Evolutionary conservation across 30 jellyfish, hydroid and myxozoan genomes (phyloP).

Genomic region (Sanderia malayensis): DNA sequence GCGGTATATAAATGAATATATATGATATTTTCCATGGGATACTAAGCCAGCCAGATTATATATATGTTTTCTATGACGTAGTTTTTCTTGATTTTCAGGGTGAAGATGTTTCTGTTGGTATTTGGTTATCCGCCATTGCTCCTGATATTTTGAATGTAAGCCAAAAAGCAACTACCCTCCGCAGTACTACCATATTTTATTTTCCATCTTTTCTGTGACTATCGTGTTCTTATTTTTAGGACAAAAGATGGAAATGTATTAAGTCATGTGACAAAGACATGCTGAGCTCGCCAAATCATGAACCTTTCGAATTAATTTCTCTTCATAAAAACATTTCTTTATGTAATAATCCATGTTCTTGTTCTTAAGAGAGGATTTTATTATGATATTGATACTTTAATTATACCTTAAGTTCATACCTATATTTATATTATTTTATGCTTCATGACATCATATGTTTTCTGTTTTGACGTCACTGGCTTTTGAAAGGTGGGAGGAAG

Average conservation of each 20-base stretch:
- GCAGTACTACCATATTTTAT: too few species aligned
- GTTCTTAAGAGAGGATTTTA: conserved; percentile 1
- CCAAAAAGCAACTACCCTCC: too few species aligned
- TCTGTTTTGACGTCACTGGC: too few species aligned
- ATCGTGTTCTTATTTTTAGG: conserved; percentile 18
- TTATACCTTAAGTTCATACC: background rate
- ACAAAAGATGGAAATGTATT: conserved; percentile 43
- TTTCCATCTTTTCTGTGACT: background rate
- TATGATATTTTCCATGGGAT: background rate
- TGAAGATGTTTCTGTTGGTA: conserved; percentile 92
- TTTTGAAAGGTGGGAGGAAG: too few species aligned
- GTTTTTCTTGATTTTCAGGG: conserved; percentile 48
- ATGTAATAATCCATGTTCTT: conserved; percentile 49
- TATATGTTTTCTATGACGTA: background rate
- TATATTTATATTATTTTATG: too few species aligned
- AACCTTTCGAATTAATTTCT: conserved; percentile 36
- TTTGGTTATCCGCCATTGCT: conserved; percentile 79
- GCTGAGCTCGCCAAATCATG: conserved; percentile 54
- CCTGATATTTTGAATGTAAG: conserved; percentile 47
- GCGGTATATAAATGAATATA: too few species aligned
- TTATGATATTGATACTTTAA: background rate
- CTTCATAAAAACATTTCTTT: conserved; percentile 10
- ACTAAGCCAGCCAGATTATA: background rate
- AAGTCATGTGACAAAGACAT: conserved; percentile 37
- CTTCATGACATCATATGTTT: too few species aligned